Evolutionary conservation across 1,140 invertebrate species (phyloP).

Genomic region (Drosophila nasuta): DNA sequence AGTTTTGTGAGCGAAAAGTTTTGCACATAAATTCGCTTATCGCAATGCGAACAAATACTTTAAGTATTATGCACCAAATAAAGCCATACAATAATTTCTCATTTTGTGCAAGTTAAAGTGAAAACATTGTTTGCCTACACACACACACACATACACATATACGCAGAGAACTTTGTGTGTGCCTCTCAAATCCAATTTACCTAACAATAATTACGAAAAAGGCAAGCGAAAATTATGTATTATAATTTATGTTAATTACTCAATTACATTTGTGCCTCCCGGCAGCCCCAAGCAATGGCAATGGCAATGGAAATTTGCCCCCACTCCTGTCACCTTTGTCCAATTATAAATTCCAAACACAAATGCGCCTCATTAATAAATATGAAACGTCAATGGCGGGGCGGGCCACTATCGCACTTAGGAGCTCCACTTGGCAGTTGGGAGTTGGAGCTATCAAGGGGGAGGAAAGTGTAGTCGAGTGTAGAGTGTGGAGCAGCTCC

Average conservation of each 20-base stretch:
- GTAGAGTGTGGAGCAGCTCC: not conserved
- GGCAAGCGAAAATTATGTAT: conserved; percentile 79
- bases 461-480: not conserved
- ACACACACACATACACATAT: no score
- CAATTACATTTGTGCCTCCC: conserved; percentile 79
- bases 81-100: conserved; percentile 58
- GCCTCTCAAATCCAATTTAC: conserved; percentile 72
- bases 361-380: conserved; percentile 84
- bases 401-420: conserved; percentile 57
- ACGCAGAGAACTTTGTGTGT: conserved; percentile 37
- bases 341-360: conserved; percentile 84
- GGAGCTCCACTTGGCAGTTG: not conserved
- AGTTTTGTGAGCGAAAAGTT: conserved; percentile 70
- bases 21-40: conserved; percentile 77
- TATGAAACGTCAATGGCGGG: conserved; percentile 80
- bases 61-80: conserved; percentile 17
- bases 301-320: not conserved
- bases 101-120: conserved; percentile 45
- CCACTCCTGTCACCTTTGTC: conserved; percentile 39
- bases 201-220: conserved; percentile 78
- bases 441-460: conserved; percentile 3
- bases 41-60: conserved; percentile 34
- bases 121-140: not conserved
- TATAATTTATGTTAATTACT: conserved; percentile 85
- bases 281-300: conserved; percentile 32